phyloP scores from a whole-genome alignment of 1,140 invertebrate genomes.

The Drosophila leontia region DNA sequence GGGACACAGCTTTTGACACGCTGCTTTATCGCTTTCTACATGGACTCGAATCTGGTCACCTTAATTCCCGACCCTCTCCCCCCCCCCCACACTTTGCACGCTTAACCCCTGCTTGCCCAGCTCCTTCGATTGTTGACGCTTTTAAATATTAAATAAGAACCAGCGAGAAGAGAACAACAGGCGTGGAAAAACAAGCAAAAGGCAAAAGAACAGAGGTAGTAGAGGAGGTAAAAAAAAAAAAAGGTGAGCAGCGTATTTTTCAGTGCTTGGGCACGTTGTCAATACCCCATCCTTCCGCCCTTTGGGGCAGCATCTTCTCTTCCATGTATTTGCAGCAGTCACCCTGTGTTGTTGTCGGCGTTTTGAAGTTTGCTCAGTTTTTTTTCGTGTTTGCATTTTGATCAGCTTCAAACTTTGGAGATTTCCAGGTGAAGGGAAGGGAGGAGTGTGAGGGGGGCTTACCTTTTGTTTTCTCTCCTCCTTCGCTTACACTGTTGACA shows the following conservation, averaged over 20 bases:
- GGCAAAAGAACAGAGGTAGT: background rate
- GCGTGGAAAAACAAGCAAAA: conserved; percentile 20
- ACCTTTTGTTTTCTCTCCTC: conserved; percentile 12
- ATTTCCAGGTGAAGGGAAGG: background rate
- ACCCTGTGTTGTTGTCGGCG: conserved; percentile 38
- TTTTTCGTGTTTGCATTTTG: conserved; percentile 54
- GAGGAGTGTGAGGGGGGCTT: background rate
- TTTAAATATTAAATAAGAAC: conserved; percentile 73
- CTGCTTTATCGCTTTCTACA: conserved; percentile 69
- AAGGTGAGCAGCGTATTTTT: conserved; percentile 34
- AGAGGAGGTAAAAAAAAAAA: background rate
- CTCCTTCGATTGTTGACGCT: conserved; percentile 56
- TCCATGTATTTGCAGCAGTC: conserved; percentile 6
- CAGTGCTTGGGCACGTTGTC: conserved; percentile 62
- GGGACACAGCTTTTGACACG: conserved; percentile 45
- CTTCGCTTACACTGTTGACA: conserved; percentile 30
- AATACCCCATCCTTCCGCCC: background rate
- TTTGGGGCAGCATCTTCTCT: background rate
- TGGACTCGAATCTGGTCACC: conserved; percentile 66
- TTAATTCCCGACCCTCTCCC: background rate
- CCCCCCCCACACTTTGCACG: background rate
- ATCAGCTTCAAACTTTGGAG: conserved; percentile 34
- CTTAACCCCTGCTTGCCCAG: conserved; percentile 3
- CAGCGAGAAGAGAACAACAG: conserved; percentile 30
- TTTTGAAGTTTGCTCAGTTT: conserved; percentile 65